Percentiles rank a stretch among this genome's conserved stretches.
Conservation (phyloP, 2,113 vertebrate species). For the Mixornis gularis region DNA sequence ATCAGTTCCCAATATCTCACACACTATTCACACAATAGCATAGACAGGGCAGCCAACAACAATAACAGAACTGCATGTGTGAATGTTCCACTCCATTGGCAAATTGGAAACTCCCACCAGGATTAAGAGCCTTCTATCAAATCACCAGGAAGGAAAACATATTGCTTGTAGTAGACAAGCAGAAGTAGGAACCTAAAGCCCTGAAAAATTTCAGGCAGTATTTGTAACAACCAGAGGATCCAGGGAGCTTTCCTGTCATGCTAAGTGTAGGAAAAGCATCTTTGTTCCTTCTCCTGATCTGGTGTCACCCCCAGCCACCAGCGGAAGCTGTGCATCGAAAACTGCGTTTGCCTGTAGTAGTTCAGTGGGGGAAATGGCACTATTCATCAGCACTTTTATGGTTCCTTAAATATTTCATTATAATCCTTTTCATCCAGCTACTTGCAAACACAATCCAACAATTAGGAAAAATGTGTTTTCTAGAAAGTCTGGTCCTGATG, state of each 20-base stretch:
- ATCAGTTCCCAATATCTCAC: neutral
- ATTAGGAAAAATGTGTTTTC: neutral
- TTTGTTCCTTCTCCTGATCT: neutral
- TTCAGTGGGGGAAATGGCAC: neutral
- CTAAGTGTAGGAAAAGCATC: neutral
- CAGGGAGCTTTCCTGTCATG: neutral
- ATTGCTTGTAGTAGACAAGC: neutral
- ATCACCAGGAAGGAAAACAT: neutral
- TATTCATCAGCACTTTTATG: neutral
- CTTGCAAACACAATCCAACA: neutral
- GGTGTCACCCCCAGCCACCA: accelerated
- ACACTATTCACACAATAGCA: neutral
- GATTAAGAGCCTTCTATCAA: neutral
- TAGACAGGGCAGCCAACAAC: neutral
- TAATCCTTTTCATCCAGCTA: neutral
- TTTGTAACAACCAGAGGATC: neutral
- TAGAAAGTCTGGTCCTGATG: neutral
- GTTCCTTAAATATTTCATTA: neutral
- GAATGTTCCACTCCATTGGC: neutral
- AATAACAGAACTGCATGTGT: neutral
- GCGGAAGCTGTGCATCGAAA: neutral
- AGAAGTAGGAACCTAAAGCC: neutral
- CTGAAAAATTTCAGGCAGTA: neutral
- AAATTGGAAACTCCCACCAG: neutral
- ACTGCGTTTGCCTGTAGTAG: neutral